Base-by-base conservation (phyloP, 1,140 invertebrate species). In the Drosophila auraria region DNA sequence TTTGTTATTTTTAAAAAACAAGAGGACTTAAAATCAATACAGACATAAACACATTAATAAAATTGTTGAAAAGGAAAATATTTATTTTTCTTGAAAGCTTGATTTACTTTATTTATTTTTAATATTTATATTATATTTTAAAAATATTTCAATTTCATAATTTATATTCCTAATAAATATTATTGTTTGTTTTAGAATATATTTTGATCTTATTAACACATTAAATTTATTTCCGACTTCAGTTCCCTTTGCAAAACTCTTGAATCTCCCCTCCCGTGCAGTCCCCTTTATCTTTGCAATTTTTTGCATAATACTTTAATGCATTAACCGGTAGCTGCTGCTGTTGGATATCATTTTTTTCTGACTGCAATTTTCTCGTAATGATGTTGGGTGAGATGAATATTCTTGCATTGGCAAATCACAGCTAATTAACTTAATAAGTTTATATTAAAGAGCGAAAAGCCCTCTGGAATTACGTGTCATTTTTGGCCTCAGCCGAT, bases 381-480 rank as follows among this genome's bases (percentile, higher is more conserved):
- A 79, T 79, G 77, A 79, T 49, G 66, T 25, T 38, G 50, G 60
- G 62, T 3, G 68, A 60, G 64, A 44, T 78, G 47, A 58, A 72
- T 72, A 72, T 73, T 60, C 30, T 47, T 25, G 33, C 50, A 76
- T 57, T 78, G 44, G 63, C 42, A 78, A 78, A 78, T 78, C 74
- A 45, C 56, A 79, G 77, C 76, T 79, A 72, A 79, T 79, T 79
- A 79, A 64, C 60, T 72, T 79, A 79, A 79, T 78, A 64, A 79
- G 77, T 79, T 79, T 56, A 79, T 79, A 65, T 79, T 78, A 79
- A 79, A 79, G 59, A 64, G 51, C 65, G 70, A 63, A 62, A 70
- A 54, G 50, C 57, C 38, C 25, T 40, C 44, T 47, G 64, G 64
- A 49, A 38, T 78, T 56, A 62, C 70, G 38, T 44, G 51, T 50